Conservation (phyloP, 1,140 invertebrate genomes). For the Cardiocondyla obscurior region DNA sequence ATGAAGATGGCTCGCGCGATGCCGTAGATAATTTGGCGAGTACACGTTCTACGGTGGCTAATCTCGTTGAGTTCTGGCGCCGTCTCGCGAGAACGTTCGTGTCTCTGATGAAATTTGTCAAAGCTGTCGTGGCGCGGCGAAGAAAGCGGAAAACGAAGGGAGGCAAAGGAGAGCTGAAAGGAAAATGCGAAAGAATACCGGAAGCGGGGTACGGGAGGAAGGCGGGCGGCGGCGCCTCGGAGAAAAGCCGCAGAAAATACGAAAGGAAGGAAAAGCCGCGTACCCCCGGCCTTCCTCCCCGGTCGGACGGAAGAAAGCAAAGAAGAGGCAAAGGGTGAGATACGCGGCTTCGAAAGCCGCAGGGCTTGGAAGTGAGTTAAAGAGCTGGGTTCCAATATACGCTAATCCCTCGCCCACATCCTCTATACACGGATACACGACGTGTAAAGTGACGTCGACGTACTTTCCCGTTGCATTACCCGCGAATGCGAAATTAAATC, state of each 20-base stretch:
- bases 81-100: not conserved
- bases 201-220: not conserved
- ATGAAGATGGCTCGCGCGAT: constrained; percentile 26
- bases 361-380: constrained; percentile 20
- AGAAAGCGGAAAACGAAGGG: constrained; percentile 31
- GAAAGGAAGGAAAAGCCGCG: not conserved
- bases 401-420: not conserved
- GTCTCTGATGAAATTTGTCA: constrained; percentile 48
- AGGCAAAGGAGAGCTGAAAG: not conserved
- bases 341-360: not conserved
- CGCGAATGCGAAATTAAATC: constrained; percentile 21
- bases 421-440: not conserved
- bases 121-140: not conserved
- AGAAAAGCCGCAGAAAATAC: not conserved
- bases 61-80: constrained; percentile 21
- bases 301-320: constrained; percentile 4
- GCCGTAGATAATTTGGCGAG: constrained; percentile 25
- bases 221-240: not conserved
- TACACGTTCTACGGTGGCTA: constrained; percentile 9
- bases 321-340: not conserved
- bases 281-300: too few species aligned
- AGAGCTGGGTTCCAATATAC: not conserved
- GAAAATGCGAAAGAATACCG: constrained; percentile 9
- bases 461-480: not conserved
- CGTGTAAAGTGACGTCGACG: not conserved